These are phyloP conservation scores for Ectropis crepuscularia DNA, from an alignment of 2,888 invertebrate genomes.

Conservation along the genomic window DNA sequence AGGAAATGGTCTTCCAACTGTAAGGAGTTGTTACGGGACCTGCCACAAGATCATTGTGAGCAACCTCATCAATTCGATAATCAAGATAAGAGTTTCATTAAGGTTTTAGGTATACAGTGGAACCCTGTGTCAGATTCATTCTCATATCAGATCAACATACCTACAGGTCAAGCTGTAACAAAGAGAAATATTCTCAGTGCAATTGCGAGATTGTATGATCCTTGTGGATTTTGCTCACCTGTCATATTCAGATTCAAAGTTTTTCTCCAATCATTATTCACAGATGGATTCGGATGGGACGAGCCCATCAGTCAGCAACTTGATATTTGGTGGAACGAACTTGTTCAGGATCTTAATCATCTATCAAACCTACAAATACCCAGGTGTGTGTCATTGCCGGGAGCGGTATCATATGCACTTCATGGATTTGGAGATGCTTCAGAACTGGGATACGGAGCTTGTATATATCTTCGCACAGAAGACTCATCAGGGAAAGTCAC, in stretches of 20 bases:
- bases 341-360: background rate
- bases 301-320: background rate
- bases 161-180: conserved; percentile 1
- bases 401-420: conserved; percentile 12
- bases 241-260: conserved; percentile 7
- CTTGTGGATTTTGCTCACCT: conserved; percentile 9
- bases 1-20: conserved; percentile 1
- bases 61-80: conserved; percentile 8
- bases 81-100: too few relatives aligned
- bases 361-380: conserved; percentile 2
- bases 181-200: conserved; percentile 16
- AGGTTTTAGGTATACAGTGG: too few relatives aligned
- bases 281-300: conserved; percentile 3
- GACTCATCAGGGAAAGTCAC: conserved; percentile 1
- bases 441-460: background rate
- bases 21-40: background rate
- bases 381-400: background rate
- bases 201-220: conserved; percentile 16
- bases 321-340: background rate
- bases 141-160: conserved; percentile 21
- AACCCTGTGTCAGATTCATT: conserved; percentile 23
- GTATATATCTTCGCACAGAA: background rate
- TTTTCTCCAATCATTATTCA: conserved; percentile 1
- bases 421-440: conserved; percentile 19
- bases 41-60: conserved; percentile 18